phyloP scores from a whole-genome alignment of 2,113 vertebrate species.

The Cephalophus harveyi region DNA sequence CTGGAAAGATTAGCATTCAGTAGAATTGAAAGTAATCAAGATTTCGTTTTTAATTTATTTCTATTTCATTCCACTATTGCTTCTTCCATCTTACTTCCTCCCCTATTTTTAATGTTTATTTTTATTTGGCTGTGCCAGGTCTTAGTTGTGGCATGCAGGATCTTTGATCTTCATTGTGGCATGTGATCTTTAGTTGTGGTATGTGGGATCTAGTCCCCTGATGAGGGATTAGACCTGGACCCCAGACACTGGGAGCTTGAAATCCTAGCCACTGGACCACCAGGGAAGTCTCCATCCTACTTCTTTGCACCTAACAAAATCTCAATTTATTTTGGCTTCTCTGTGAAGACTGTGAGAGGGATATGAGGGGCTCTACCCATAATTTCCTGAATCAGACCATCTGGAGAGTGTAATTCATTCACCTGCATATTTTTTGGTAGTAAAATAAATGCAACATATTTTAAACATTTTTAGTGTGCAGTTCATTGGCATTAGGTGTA shows the following conservation, averaged over 20 bases:
- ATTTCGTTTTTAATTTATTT: neutral
- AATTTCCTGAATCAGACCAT: neutral
- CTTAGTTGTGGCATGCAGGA: neutral
- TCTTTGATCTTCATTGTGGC: neutral
- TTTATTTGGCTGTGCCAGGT: neutral
- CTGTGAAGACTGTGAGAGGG: neutral
- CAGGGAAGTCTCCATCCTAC: neutral
- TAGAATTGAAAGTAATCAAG: neutral
- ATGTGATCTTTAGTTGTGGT: neutral
- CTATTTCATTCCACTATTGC: neutral
- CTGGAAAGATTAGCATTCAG: neutral
- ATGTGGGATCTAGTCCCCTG: neutral
- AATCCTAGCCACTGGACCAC: neutral
- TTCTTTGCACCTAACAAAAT: neutral
- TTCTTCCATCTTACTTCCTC: neutral
- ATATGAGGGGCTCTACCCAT: neutral
- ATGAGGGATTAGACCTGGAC: neutral
- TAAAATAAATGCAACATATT: neutral
- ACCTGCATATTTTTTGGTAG: neutral
- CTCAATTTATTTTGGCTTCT: constrained; percentile 10
- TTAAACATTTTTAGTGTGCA: neutral
- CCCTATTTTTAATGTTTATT: neutral
- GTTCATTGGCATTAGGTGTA: neutral
- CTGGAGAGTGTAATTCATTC: neutral
- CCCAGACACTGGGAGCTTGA: neutral